Evolutionary conservation across 2,797 vertebrate genomes (phyloP), one percentile per base, ranked within the genome.

Genomic region (Sciurus vulgaris): DNA sequence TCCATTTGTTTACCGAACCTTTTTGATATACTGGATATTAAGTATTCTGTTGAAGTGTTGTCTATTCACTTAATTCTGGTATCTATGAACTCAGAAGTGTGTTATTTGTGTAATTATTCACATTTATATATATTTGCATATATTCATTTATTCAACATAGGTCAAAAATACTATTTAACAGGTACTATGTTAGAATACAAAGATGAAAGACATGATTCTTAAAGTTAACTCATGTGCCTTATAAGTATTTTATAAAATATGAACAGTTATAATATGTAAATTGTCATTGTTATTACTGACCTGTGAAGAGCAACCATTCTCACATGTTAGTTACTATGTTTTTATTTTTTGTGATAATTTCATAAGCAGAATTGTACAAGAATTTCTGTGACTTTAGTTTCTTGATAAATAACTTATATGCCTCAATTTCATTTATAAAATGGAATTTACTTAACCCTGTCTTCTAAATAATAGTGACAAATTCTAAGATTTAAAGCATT

Each of bases 11-110:
- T 86, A 88, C 22, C 86, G 59, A 94, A 89, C 14, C 4, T 85
- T 70, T 69, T 65, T 89, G 11, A 76, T 87, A 65, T 59, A 38
- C 84, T 81, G 26, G 28, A 63, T 91, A 76, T 65, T 44, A 95
- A 93, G 74, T 91, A 82, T 83, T 91, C 72, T 93, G 89, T 91
- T 79, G 86, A 73, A 13, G 12, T 86, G 35, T 82, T 89, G n/a
- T 72, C 33, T 89, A 9, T 89, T 33, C 51, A 95, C n/a, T 93
- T 82, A 87, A 73, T 81, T 94, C 79, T 93, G 10, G 26, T 93
- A 35, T 65, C 47, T 89, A 4, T 95, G 79, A 95, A 72, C 61
- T 63, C 73, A 94, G 49, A 77, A 89, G 10, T 87, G 2, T 93
- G 65, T 33, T 84, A 13, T 79, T 85, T 93, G 12, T 72, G 0